phyloP scores from a whole-genome alignment of 2,113 vertebrate genomes.

The Dasyornis broadbenti region DNA sequence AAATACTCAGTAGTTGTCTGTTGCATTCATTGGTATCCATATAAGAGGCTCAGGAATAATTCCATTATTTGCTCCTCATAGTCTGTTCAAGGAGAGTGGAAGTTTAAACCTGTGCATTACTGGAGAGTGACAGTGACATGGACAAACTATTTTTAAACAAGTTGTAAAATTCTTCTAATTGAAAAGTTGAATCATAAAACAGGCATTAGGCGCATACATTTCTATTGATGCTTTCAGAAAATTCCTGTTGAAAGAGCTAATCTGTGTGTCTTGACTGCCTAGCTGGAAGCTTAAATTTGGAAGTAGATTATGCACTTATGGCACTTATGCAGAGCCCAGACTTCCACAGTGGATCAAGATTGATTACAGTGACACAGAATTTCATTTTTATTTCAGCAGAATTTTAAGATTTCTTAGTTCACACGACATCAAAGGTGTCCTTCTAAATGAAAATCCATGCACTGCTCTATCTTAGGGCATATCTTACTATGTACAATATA shows the following conservation, averaged over 20 bases:
- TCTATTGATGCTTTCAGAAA: conserved; percentile 30
- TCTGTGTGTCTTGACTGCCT: background rate
- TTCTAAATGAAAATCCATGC: conserved; percentile 58
- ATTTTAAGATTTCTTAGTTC: conserved; percentile 39
- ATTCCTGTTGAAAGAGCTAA: conserved; percentile 19
- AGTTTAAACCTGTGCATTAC: background rate
- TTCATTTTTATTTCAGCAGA: conserved; percentile 54
- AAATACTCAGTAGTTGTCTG: background rate
- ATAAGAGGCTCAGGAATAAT: background rate
- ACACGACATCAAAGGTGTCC: conserved; percentile 56
- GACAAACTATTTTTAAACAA: conserved; percentile 17
- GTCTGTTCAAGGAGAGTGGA: background rate
- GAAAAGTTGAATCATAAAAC: conserved; percentile 6
- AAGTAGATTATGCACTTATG: conserved; percentile 12
- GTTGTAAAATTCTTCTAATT: conserved; percentile 36
- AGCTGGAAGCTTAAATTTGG: background rate
- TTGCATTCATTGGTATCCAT: background rate
- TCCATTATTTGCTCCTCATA: background rate
- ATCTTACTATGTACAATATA: conserved; percentile 51
- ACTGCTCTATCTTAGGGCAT: conserved; percentile 18
- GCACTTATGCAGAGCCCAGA: background rate
- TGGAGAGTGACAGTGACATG: background rate
- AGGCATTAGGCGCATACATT: background rate
- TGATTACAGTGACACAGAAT: conserved; percentile 38
- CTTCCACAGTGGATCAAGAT: conserved; percentile 12